phyloP scores from a whole-genome alignment of 2,113 vertebrate species.

The Embiotoca jacksoni region DNA sequence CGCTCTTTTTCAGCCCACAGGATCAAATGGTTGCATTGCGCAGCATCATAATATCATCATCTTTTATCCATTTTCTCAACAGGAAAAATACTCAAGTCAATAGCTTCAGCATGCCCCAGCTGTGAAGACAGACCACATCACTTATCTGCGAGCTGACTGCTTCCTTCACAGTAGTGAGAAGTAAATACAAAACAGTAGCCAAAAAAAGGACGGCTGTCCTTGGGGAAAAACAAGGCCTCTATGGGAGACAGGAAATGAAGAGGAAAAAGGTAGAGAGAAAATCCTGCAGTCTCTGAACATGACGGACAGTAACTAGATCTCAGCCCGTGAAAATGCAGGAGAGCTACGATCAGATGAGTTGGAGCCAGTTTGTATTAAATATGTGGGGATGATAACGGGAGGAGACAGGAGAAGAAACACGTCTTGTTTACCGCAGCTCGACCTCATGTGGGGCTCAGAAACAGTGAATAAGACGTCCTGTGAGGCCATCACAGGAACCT shows the following conservation, averaged over 20 bases:
- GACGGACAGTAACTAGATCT: constrained; percentile 14
- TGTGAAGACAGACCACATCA: constrained; percentile 46
- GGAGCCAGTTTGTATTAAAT: constrained; percentile 14
- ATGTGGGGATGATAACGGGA: constrained; percentile 30
- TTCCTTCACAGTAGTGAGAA: constrained; percentile 43
- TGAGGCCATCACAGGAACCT: constrained; percentile 47
- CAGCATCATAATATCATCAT: constrained; percentile 36
- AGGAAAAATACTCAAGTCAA: constrained; percentile 65
- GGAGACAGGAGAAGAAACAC: not conserved
- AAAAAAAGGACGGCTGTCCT: constrained; percentile 30
- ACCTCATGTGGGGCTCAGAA: constrained; percentile 10
- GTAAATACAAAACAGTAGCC: constrained; percentile 44
- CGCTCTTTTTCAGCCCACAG: not conserved
- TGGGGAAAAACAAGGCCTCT: not conserved
- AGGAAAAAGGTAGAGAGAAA: constrained; percentile 8
- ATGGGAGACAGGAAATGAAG: constrained; percentile 26
- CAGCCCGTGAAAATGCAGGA: constrained; percentile 26
- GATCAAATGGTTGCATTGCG: constrained; percentile 30
- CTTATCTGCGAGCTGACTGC: constrained; percentile 41
- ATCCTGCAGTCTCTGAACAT: constrained; percentile 6
- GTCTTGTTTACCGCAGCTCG: constrained; percentile 34
- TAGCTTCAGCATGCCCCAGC: constrained; percentile 62
- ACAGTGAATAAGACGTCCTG: constrained; percentile 37
- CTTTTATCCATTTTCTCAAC: constrained; percentile 58
- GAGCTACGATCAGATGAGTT: constrained; percentile 21